Conservation (phyloP, 2,113 vertebrate genomes). For the Pipa parva region DNA sequence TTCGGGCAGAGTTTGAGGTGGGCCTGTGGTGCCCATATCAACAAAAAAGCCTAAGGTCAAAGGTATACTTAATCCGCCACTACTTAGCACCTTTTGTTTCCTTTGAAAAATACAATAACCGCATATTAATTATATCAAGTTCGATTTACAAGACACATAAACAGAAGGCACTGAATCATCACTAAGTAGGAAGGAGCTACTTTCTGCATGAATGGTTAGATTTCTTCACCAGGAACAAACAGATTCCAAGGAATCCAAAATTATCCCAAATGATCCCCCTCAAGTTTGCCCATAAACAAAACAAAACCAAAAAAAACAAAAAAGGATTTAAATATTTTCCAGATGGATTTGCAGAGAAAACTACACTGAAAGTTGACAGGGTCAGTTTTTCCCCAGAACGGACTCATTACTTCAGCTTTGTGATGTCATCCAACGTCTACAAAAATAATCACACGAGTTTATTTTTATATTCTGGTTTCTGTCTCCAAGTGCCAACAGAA, state of each 20-base stretch:
- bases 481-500: slow-evolving; percentile 28
- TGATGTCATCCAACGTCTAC: slow-evolving; percentile 32
- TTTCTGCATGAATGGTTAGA: background rate
- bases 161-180: background rate
- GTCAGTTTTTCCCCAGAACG: slow-evolving; percentile 46
- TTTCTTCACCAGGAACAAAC: slow-evolving; percentile 47
- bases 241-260: slow-evolving; percentile 41
- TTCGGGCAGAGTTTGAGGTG: no score
- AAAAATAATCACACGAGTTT: slow-evolving; percentile 19
- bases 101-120: background rate
- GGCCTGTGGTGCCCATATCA: no score
- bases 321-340: slow-evolving; percentile 69
- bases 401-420: slow-evolving; percentile 40
- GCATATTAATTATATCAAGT: background rate
- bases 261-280: slow-evolving; percentile 33
- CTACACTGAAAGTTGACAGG: slow-evolving; percentile 55
- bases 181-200: background rate
- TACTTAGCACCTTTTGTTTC: no score
- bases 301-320: slow-evolving; percentile 48
- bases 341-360: slow-evolving; percentile 58
- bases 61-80: no score
- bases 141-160: background rate
- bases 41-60: no score
- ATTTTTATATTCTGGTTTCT: slow-evolving; percentile 39
- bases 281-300: slow-evolving; percentile 49